Base-by-base conservation (phyloP, 2,797 vertebrate species). In the Hylomyscus alleni region DNA sequence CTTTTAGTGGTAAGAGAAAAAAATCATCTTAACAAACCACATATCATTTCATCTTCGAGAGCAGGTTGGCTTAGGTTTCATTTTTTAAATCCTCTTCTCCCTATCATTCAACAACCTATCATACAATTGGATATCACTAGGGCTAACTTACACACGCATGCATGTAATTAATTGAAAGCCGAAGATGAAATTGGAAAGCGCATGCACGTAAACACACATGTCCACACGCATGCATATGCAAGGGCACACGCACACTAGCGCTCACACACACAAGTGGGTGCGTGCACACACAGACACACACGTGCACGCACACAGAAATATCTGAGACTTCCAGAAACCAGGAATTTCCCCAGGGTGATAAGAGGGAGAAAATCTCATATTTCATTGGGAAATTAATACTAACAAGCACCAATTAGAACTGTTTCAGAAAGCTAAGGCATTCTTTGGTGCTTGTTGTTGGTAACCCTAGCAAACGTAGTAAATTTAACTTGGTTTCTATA, bases 1-100 rank as follows among this genome's bases (percentile, higher is more conserved):
- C 98, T 97, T 97, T 97, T 98, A 96, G 97, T 94, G 96, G 91
- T 92, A 76, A 77, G 90, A 95, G 91, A 97, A 97, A 56, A 98
- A 96, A 97, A 26, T 75, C 98, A 78, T 37, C 9, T 96, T 95
- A 97, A 98, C 97, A 98, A 98, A 97, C 69, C 92, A 97, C 90
- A 76, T 67, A 89, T 13, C 72, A 31, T 90, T 95, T 85, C 77
- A 92, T 90, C 60, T 73, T 76, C 58, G 12, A 65, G 31, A 86
- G 91, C 84, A 85, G 40, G 78, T 77, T 72, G 52, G 24, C 94
- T 95, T 82, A 72, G 87, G 58, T 65, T 83, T 37, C 2, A 1
- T 44, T 52, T 90, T 90, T 29, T 20, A 54, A 37, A 15, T 84
- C 62, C 94, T 81, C 44, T 91, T 89, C 88, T 72, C 94, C 47